phyloP scores from a whole-genome alignment of 2,113 vertebrate species.

The Empidonax traillii region DNA sequence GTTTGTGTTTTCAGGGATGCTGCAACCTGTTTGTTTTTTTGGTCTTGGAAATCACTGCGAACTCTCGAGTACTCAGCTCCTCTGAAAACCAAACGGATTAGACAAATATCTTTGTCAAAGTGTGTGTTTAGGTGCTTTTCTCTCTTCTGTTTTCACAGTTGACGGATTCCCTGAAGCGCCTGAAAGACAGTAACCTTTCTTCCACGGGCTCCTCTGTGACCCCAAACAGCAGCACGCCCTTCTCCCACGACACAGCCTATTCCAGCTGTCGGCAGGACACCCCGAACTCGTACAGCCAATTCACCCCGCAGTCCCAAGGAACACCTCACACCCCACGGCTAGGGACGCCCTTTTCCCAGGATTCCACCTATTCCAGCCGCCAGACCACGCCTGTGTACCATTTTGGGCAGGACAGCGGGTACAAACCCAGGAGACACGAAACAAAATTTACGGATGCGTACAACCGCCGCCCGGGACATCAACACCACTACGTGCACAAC shows the following conservation, averaged over 20 bases:
- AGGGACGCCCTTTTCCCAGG: conserved; percentile 94
- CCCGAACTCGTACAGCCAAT: conserved; percentile 88
- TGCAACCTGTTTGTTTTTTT: background rate
- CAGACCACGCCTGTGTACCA: conserved; percentile 92
- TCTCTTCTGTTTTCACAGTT: conserved; percentile 45
- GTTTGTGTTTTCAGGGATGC: background rate
- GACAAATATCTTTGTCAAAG: background rate
- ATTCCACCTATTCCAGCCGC: conserved; percentile 93
- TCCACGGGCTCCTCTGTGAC: conserved; percentile 78
- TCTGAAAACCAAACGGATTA: background rate
- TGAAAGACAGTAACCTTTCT: conserved; percentile 81
- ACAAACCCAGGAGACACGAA: conserved; percentile 89
- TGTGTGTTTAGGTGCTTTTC: conserved; percentile 10
- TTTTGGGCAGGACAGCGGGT: conserved; percentile 82
- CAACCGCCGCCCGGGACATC: conserved; percentile 90
- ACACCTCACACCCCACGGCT: conserved; percentile 90
- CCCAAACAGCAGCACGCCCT: conserved; percentile 89
- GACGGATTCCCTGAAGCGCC: conserved; percentile 82
- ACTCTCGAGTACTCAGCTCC: background rate
- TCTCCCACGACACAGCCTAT: conserved; percentile 94
- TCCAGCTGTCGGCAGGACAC: conserved; percentile 95
- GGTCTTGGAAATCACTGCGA: background rate
- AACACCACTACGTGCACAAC: conserved; percentile 86
- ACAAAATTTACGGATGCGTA: conserved; percentile 95
- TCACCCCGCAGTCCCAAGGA: conserved; percentile 89